phyloP scores from a whole-genome alignment of 2,888 invertebrate genomes.

The Drosophila meridiana region DNA sequence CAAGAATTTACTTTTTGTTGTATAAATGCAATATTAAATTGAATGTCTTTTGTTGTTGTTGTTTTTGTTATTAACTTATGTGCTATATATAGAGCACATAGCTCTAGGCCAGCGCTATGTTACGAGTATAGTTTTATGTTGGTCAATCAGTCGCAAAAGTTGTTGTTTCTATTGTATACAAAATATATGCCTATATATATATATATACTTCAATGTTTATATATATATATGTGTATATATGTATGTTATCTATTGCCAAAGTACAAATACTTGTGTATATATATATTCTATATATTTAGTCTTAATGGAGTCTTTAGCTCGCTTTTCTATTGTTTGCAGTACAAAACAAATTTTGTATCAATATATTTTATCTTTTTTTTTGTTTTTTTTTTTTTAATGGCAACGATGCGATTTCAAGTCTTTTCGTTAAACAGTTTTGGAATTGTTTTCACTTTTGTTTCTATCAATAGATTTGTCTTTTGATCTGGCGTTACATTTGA shows the following conservation, averaged over 20 bases:
- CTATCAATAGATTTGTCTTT: conserved; percentile 38
- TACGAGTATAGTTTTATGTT: conserved; percentile 30
- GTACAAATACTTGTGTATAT: conserved; percentile 25
- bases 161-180: conserved; percentile 29
- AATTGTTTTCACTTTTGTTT: conserved; percentile 53
- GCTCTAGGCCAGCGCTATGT: conserved; percentile 40
- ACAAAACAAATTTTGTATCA: conserved; percentile 34
- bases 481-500: conserved; percentile 50
- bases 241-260: conserved; percentile 21
- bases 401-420: conserved; percentile 70
- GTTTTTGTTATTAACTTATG: conserved; percentile 14
- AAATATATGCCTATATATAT: conserved; percentile 40
- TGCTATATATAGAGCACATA: conserved; percentile 27
- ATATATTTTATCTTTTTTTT: background rate
- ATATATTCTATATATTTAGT: conserved; percentile 7
- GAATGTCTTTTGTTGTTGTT: conserved; percentile 18
- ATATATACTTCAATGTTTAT: background rate
- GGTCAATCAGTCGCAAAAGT: conserved; percentile 13
- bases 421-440: conserved; percentile 77
- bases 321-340: conserved; percentile 22
- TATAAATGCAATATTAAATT: conserved; percentile 52
- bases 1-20: conserved; percentile 4
- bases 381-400: conserved; percentile 42
- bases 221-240: conserved; percentile 9
- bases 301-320: conserved; percentile 19